Conservation (phyloP, 2,797 vertebrate genomes). For the Pelochelys cantorii region DNA sequence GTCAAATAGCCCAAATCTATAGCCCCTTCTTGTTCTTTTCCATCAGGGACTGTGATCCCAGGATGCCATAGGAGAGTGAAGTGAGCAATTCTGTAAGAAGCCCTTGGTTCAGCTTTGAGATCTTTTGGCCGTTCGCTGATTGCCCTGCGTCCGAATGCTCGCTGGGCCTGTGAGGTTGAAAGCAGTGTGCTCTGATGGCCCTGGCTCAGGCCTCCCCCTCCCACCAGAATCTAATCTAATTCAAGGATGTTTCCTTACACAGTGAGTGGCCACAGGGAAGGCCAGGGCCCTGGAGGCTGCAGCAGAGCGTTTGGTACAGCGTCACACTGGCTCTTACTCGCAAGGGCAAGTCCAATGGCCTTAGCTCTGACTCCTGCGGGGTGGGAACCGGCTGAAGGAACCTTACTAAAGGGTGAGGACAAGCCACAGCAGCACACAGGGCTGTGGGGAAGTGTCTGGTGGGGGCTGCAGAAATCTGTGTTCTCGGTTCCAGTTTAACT, state of each 20-base stretch:
- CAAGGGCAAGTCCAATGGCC: neutral
- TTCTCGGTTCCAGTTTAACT: neutral
- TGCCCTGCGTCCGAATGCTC: neutral
- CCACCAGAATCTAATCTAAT: neutral
- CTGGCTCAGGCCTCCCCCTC: neutral
- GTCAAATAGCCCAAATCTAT: neutral
- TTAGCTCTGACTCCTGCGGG: neutral
- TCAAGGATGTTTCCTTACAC: neutral
- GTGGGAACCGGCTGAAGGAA: neutral
- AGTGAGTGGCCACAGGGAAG: fast-evolving
- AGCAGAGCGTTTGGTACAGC: neutral
- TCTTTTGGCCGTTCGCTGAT: neutral
- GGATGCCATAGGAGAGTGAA: neutral
- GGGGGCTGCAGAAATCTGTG: neutral
- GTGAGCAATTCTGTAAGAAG: neutral
- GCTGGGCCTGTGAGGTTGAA: neutral
- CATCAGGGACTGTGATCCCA: no score
- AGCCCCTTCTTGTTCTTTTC: neutral
- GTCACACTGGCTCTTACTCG: neutral
- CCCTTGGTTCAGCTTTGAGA: neutral
- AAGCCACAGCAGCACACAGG: neutral
- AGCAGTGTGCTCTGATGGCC: neutral
- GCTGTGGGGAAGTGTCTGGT: neutral
- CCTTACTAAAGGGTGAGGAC: neutral
- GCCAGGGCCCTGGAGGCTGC: neutral